Evolutionary conservation across 1,140 invertebrate species (phyloP).

Genomic region (Agrilus planipennis): DNA sequence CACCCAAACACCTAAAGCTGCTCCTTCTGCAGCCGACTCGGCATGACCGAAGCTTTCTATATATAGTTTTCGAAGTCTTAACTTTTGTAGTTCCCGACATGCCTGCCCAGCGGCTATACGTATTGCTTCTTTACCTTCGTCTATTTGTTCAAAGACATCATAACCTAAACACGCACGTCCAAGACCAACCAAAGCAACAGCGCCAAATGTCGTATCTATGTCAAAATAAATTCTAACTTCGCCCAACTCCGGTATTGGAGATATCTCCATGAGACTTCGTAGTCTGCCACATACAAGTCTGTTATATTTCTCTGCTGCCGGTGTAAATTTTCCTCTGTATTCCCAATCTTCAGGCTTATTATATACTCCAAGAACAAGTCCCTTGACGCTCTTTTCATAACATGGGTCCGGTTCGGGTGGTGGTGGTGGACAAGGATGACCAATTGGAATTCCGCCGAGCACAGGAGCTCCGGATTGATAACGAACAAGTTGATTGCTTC

Average conservation of each 20-base stretch:
- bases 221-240: slow-evolving; percentile 47
- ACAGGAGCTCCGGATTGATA: too few species aligned
- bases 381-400: slow-evolving; percentile 29
- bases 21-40: slow-evolving; percentile 62
- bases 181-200: slow-evolving; percentile 55
- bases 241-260: slow-evolving; percentile 37
- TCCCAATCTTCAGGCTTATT: slow-evolving; percentile 34
- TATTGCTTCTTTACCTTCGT: slow-evolving; percentile 57
- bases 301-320: slow-evolving; percentile 42
- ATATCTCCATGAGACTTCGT: slow-evolving; percentile 20
- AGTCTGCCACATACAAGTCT: slow-evolving; percentile 29
- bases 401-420: too few species aligned
- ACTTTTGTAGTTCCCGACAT: slow-evolving; percentile 42
- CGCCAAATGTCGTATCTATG: slow-evolving; percentile 46
- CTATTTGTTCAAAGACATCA: slow-evolving; percentile 51
- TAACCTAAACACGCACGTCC: slow-evolving; percentile 50
- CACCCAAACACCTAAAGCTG: slow-evolving; percentile 46
- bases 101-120: slow-evolving; percentile 42
- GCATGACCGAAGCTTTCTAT: slow-evolving; percentile 62
- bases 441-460: too few species aligned
- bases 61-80: slow-evolving; percentile 43
- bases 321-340: slow-evolving; percentile 37
- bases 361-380: slow-evolving; percentile 45
- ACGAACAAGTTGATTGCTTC: too few species aligned
- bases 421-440: too few species aligned